Base-by-base conservation (phyloP, 1,140 invertebrate species). In the Drosophila burlai region DNA sequence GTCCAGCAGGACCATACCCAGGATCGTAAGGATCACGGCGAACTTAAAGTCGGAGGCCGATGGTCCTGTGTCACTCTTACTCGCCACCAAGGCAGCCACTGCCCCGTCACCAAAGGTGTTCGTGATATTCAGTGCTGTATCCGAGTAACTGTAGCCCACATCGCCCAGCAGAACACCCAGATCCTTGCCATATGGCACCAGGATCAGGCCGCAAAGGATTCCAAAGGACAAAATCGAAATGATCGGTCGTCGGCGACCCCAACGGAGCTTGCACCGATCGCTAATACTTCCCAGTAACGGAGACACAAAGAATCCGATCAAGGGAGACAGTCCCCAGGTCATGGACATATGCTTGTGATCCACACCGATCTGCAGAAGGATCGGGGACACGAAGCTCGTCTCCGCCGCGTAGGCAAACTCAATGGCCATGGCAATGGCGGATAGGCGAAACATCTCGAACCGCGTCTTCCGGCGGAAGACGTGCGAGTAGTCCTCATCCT, bases 401-500 rank as follows among this genome's bases (percentile, higher is more conserved):
- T 98, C 97, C 0, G 97, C 97, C 0, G 97, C 96, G 82, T 98
- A 98, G 16, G 97, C 97, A 91, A 98, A 97, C 92, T 98, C 97
- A 15, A 98, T 97, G 4, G 97, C 97, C 95, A 97, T 97, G 2
- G 97, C 96, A 1, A 96, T 96, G 2, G 96, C 95, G 4, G 96
- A 97, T 1, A 98, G 93, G 0, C 96, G 94, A 2, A 97, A 94
- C 61, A 98, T 90, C 90, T 98, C 96, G 15, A 94, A 92, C 8
- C 95, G 92, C 0, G 95, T 95, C 91, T 97, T 97, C 55, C 93
- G 92, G 61, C 94, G 93, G 83, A 93, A 94, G 15, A 94, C 93
- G 60, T 94, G 94, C 3, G 94, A 93, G 68, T 94, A 94, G 60
- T 94, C 92, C 9, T 80, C 74, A 6, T 92, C 74, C 67, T 93